Percentiles rank a stretch among this genome's conserved stretches.
phyloP scores from a whole-genome alignment of 2,888 invertebrate genomes.

The Autographa pulchrina region DNA sequence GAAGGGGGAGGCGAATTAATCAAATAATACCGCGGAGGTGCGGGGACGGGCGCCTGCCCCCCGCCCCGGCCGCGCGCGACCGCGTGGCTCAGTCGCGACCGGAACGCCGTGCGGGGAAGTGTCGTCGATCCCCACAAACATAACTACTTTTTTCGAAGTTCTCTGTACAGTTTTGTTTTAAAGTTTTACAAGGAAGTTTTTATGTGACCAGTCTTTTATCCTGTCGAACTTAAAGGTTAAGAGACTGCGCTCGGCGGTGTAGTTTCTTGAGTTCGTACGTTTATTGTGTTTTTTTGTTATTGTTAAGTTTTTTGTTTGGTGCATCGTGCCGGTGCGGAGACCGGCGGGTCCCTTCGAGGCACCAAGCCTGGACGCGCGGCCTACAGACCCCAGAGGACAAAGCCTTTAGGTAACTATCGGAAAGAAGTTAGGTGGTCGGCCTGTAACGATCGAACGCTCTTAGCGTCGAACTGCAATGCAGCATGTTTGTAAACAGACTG shows the following conservation, averaged over 20 bases:
- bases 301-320: constrained; percentile 89
- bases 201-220: constrained; percentile 82
- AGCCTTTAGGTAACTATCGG: constrained; percentile 88
- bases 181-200: constrained; percentile 85
- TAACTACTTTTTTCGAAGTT: constrained; percentile 89
- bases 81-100: constrained; percentile 88
- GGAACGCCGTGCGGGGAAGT: constrained; percentile 86
- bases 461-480: constrained; percentile 65
- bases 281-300: constrained; percentile 88
- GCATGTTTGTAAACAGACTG: constrained; percentile 74
- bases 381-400: constrained; percentile 82
- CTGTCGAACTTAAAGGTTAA: constrained; percentile 78
- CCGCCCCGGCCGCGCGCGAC: constrained; percentile 75
- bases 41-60: constrained; percentile 73
- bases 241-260: constrained; percentile 80
- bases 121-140: constrained; percentile 81
- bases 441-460: constrained; percentile 59
- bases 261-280: constrained; percentile 85
- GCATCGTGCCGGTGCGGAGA: constrained; percentile 87
- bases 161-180: constrained; percentile 85
- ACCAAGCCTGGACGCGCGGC: constrained; percentile 84
- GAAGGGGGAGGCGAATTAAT: constrained; percentile 90
- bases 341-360: constrained; percentile 83
- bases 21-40: constrained; percentile 88
- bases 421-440: constrained; percentile 62